Evolutionary conservation across 2,797 vertebrate species (phyloP).

Genomic region (Sarcophilus harrisii): DNA sequence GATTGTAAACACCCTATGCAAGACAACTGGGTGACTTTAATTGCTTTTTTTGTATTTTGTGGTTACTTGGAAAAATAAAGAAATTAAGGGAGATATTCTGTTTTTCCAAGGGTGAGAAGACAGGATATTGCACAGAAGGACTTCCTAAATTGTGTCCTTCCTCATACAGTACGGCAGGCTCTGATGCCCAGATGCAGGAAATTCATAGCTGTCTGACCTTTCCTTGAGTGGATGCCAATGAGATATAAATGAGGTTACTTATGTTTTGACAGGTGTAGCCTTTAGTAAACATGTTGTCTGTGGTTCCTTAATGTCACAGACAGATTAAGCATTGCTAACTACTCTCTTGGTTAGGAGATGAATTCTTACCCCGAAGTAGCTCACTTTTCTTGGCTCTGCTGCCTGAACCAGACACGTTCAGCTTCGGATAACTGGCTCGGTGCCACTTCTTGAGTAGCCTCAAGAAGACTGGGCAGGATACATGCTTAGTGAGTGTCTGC

Average conservation of each 20-base stretch:
- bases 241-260: constrained; percentile 61
- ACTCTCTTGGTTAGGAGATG: constrained; percentile 76
- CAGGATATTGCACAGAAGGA: background rate
- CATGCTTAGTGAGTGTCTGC: constrained; percentile 74
- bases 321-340: constrained; percentile 69
- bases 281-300: constrained; percentile 68
- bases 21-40: background rate
- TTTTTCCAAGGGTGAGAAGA: constrained; percentile 24
- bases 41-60: constrained; percentile 34
- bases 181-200: background rate
- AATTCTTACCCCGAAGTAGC: constrained; percentile 76
- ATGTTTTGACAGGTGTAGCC: constrained; percentile 48
- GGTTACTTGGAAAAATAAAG: constrained; percentile 2
- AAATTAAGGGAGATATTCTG: background rate
- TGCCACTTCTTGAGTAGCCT: constrained; percentile 76
- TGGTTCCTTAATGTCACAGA: constrained; percentile 71
- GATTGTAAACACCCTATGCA: background rate
- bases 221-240: constrained; percentile 26
- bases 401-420: constrained; percentile 66
- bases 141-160: background rate
- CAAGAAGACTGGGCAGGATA: constrained; percentile 75
- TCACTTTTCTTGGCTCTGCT: constrained; percentile 75
- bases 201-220: constrained; percentile 39
- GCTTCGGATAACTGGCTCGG: constrained; percentile 78
- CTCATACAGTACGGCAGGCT: background rate